Evolutionary conservation across 2,888 invertebrate genomes (phyloP), one percentile per base, ranked within the genome.

Genomic region (Ormia ochracea): DNA sequence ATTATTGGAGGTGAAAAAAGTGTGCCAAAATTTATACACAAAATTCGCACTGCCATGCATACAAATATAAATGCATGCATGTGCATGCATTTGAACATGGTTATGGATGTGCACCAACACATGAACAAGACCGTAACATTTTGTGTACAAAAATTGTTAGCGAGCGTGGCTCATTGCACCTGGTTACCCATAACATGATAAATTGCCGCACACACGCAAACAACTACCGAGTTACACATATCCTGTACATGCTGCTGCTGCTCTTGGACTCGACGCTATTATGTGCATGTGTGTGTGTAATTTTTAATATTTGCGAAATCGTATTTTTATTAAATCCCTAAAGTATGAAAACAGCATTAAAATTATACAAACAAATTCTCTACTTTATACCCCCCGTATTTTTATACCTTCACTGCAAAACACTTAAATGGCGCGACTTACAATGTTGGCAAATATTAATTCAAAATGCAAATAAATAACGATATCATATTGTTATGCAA

Each of bases 141-240:
- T 36, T 52, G 33, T 75, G 45, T 56, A 76, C 38, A 63, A 72
- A 72, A 80, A 76, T 73, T 63, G 66, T 76, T 80, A 76, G 76
- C 80, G 76, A 76, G 72, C 61, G 72, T 63, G 80, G 72, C 76
- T 76, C 80, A 72, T 76, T 80, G 80, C 80, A 80, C 80, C 76
- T 80, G 80, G 80, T 56, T 72, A 68, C 72, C 76, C 76, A 76
- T 73, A 80, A 73, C 43, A 80, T 80, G 72, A 80, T 80, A 80
- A 76, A 80, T 80, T 76, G 72, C 76, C 80, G 31, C 23, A 59
- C 41, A 14, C 38, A 41, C 3, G 6, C 52, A 31, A 38, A 54
- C 33, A 26, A n/a, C 17, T 36, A 26, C 14, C 6, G 31, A 56
- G 66, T 38, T 21, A 14, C 4, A 23, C 33, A 17, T 4, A n/a